Conservation (phyloP, 2,797 vertebrate species). For the Enteromius radiatus region DNA sequence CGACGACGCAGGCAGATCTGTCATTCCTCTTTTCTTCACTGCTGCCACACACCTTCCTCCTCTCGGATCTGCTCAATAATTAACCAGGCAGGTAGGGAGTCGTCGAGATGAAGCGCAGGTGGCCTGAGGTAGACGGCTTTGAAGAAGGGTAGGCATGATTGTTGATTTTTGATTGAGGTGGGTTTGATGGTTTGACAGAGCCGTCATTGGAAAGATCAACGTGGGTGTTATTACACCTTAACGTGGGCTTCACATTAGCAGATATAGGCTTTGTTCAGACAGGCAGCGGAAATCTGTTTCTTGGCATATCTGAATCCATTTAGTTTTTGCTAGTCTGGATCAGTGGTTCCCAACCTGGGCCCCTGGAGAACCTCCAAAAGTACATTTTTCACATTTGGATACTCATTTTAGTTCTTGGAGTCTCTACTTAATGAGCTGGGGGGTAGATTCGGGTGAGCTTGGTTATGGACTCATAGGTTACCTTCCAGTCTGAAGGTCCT, state of each 20-base stretch:
- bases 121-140: conserved; percentile 25
- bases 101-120: conserved; percentile 69
- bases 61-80: conserved; percentile 78
- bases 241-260: background rate
- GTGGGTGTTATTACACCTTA: conserved; percentile 25
- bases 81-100: conserved; percentile 80
- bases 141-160: conserved; percentile 28
- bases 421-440: background rate
- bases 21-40: conserved; percentile 74
- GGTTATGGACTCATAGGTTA: background rate
- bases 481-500: background rate
- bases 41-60: conserved; percentile 67
- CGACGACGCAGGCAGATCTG: conserved; percentile 77
- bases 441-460: background rate
- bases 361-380: background rate
- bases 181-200: conserved; percentile 51
- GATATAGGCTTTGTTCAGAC: conserved; percentile 26
- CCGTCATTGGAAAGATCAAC: conserved; percentile 34
- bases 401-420: background rate
- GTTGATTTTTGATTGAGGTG: conserved; percentile 36
- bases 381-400: background rate
- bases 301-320: conserved; percentile 3
- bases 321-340: background rate
- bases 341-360: background rate
- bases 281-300: background rate